phyloP scores from a whole-genome alignment of 2,113 vertebrate species.

The Sterna hirundo region DNA sequence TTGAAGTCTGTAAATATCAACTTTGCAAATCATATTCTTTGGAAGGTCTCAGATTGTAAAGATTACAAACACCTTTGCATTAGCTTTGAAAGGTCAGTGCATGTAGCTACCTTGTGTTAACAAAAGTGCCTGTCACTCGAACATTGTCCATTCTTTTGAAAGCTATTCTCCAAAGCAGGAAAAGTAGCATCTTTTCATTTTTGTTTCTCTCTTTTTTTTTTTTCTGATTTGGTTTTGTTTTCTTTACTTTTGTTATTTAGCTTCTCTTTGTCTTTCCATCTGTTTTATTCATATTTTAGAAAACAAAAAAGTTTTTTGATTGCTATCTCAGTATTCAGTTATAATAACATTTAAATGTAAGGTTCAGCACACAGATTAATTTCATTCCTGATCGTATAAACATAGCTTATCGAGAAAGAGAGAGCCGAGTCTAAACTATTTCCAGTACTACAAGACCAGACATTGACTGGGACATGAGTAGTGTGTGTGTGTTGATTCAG shows the following conservation, averaged over 20 bases:
- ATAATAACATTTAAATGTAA: not conserved
- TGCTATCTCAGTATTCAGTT: not conserved
- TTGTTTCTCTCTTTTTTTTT: not conserved
- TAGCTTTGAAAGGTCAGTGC: constrained; percentile 36
- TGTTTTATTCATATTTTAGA: not conserved
- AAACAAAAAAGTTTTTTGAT: not conserved
- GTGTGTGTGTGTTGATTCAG: not conserved
- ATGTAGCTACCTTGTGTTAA: constrained; percentile 1
- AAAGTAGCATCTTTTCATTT: not conserved
- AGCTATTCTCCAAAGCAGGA: not conserved
- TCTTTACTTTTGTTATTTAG: not conserved
- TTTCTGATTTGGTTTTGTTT: not conserved
- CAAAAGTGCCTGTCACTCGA: not conserved
- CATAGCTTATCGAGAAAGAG: not conserved
- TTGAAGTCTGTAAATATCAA: constrained; percentile 42
- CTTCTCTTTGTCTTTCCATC: not conserved
- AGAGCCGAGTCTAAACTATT: not conserved
- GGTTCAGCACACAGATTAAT: not conserved
- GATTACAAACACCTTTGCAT: constrained; percentile 25
- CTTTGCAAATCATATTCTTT: constrained; percentile 26
- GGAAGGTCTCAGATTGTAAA: not conserved
- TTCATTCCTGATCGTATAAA: not conserved
- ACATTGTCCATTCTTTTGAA: not conserved
- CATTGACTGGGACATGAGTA: not conserved
- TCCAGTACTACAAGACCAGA: not conserved